phyloP scores from a whole-genome alignment of 2,888 invertebrate species.

The Lydus trimaculatus region DNA sequence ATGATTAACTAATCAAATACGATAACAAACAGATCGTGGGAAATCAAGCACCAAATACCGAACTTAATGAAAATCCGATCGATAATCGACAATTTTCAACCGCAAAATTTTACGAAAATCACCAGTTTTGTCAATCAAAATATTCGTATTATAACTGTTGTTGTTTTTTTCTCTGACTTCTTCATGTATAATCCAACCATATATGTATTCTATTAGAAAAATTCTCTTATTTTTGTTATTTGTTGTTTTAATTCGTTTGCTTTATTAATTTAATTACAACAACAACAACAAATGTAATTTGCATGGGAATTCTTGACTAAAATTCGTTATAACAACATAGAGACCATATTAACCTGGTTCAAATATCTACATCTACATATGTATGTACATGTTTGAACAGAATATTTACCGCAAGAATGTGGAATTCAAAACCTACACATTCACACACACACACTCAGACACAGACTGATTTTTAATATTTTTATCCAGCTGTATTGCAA shows the following conservation, averaged over 20 bases:
- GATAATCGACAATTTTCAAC: background rate
- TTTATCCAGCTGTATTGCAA: no score
- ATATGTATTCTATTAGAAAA: no score
- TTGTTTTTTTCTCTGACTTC: no score
- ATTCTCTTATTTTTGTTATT: no score
- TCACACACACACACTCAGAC: no score
- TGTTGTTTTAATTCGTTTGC: no score
- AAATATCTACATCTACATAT: background rate
- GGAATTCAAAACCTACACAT: background rate
- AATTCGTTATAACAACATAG: background rate
- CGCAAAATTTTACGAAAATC: background rate
- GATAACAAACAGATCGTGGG: background rate
- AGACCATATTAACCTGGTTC: background rate
- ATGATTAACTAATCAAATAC: background rate
- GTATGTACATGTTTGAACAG: background rate
- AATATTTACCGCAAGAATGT: background rate
- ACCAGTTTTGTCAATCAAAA: no score
- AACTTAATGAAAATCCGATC: background rate
- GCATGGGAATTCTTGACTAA: background rate
- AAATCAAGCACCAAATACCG: background rate
- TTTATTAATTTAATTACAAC: background rate
- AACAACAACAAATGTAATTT: background rate
- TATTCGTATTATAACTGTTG: no score
- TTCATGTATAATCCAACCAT: no score
- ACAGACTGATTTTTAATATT: no score